Evolutionary conservation across 35 echinoderm and acorn worm species (phyloP).

Genomic region (Eucidaris tribuloides): DNA sequence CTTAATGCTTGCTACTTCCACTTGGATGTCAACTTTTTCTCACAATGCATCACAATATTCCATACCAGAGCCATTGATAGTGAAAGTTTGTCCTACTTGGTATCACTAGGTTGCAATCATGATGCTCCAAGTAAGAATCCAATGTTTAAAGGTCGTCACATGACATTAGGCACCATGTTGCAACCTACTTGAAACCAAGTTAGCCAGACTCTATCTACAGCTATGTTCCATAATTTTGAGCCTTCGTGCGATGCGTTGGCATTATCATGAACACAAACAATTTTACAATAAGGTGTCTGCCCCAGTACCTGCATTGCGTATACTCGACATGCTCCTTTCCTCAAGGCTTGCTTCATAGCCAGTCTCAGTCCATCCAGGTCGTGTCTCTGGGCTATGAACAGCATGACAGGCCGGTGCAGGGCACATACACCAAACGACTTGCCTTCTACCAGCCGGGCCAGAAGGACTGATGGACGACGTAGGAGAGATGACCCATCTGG

Average conservation of each 20-base stretch:
- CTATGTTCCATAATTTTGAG: background rate
- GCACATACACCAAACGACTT: conserved; percentile 34
- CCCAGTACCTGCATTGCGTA: conserved; percentile 92
- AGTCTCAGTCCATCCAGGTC: conserved; percentile 88
- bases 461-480: conserved; percentile 71
- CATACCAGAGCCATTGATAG: no score
- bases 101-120: no score
- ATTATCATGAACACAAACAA: background rate
- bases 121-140: no score
- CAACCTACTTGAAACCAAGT: no score
- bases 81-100: no score
- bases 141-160: no score
- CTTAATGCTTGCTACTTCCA: no score
- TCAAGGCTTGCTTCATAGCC: conserved; percentile 92
- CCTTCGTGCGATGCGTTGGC: no score
- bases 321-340: conserved; percentile 93
- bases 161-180: no score
- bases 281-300: background rate
- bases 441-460: conserved; percentile 80
- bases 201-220: no score
- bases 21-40: no score
- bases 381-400: conserved; percentile 82
- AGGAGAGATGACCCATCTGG: conserved; percentile 87
- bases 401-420: conserved; percentile 72
- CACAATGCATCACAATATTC: no score